These are phyloP conservation scores for Heliconius charithonia DNA, from an alignment of 2,888 invertebrate genomes.

Conservation along the genomic window DNA sequence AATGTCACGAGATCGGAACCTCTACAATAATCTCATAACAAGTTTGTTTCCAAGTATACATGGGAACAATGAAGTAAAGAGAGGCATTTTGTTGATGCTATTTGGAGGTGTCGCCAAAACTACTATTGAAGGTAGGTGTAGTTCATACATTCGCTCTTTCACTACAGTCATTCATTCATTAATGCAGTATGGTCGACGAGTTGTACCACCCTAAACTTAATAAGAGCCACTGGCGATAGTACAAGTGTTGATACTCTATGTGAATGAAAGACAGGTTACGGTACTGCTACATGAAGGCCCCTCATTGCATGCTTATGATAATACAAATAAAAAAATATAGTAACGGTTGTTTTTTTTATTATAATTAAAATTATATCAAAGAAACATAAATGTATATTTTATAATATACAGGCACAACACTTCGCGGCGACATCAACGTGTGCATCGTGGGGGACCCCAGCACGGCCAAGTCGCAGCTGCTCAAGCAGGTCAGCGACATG, in stretches of 20 bases:
- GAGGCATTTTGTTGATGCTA: slow-evolving; percentile 95
- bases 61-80: slow-evolving; percentile 98
- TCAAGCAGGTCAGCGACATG: slow-evolving; percentile 97
- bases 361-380: too few relatives aligned
- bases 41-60: slow-evolving; percentile 98
- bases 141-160: neutral
- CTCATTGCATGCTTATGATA: too few relatives aligned
- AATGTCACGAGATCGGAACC: slow-evolving; percentile 96
- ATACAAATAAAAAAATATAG: too few relatives aligned
- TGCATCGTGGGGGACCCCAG: slow-evolving; percentile 99
- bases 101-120: slow-evolving; percentile 99
- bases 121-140: slow-evolving; percentile 88
- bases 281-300: too few relatives aligned
- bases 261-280: too few relatives aligned
- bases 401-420: slow-evolving; percentile 86
- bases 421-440: slow-evolving; percentile 98
- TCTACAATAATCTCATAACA: slow-evolving; percentile 94
- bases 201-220: too few relatives aligned
- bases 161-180: neutral
- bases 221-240: too few relatives aligned
- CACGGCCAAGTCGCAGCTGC: slow-evolving; percentile 98
- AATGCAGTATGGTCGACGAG: neutral
- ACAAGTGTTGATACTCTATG: too few relatives aligned
- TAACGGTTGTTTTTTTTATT: too few relatives aligned
- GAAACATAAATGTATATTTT: too few relatives aligned